phyloP scores from a whole-genome alignment of 1,140 invertebrate genomes.

The Anthonomus grandis region DNA sequence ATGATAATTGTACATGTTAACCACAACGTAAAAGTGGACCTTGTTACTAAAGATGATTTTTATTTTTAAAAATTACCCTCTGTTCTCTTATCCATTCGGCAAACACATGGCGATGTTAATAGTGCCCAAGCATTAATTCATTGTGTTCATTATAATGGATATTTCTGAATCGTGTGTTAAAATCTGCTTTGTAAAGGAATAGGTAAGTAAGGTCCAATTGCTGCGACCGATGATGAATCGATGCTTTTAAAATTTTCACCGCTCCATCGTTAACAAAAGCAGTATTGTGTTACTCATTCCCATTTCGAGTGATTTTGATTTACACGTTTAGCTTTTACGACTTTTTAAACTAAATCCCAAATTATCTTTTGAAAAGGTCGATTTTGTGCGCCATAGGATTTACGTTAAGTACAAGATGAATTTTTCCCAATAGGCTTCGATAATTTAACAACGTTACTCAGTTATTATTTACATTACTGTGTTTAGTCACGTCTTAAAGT shows the following conservation, averaged over 20 bases:
- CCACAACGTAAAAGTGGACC: not conserved
- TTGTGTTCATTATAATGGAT: not conserved
- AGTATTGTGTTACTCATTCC: no score
- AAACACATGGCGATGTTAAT: slow-evolving; percentile 3
- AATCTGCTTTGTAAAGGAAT: not conserved
- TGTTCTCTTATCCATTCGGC: slow-evolving; percentile 2
- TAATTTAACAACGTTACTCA: no score
- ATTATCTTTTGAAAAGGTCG: not conserved
- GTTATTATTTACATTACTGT: no score
- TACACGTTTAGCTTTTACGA: not conserved
- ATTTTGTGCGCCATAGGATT: slow-evolving; percentile 4
- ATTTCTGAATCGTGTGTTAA: no score
- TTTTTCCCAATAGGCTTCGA: slow-evolving; percentile 10
- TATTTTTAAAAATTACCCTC: not conserved
- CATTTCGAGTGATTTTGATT: not conserved
- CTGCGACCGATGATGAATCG: no score
- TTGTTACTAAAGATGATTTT: slow-evolving; percentile 1
- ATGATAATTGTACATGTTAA: not conserved
- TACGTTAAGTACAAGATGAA: slow-evolving; percentile 2
- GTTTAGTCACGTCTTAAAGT: no score
- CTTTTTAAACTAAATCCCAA: not conserved
- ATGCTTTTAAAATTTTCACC: no score
- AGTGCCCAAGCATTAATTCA: not conserved
- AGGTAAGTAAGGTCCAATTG: not conserved
- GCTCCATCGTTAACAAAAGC: no score